Conservation (phyloP, 2,888 invertebrate species). For the Smittia sp. region DNA sequence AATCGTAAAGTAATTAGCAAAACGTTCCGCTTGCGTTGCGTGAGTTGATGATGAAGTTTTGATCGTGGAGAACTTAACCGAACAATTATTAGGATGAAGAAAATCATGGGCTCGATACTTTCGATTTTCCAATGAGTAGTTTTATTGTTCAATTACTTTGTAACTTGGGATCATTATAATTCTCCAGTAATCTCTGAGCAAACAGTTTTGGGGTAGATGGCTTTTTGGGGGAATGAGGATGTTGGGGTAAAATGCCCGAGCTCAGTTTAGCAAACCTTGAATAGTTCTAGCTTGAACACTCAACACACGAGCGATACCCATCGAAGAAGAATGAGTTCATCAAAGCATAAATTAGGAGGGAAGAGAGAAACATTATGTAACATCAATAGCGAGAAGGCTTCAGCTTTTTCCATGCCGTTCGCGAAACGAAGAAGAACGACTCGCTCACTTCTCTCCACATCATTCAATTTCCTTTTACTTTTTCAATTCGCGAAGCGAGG, state of each 20-base stretch:
- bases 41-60: background rate
- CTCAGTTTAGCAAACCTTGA: no score
- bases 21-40: background rate
- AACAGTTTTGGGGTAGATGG: no score
- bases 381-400: slow-evolving; percentile 18
- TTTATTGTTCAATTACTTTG: no score
- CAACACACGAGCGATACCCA: no score
- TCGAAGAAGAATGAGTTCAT: background rate
- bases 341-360: slow-evolving; percentile 19
- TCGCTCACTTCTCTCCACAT: slow-evolving; percentile 1
- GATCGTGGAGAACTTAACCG: background rate
- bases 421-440: background rate
- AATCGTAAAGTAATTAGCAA: background rate
- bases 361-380: slow-evolving; percentile 26
- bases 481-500: background rate
- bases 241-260: no score
- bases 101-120: no score
- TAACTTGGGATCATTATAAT: no score
- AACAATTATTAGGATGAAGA: no score
- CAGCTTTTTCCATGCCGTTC: background rate
- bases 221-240: no score
- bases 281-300: no score
- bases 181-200: no score
- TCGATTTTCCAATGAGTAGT: no score
- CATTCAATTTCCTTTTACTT: slow-evolving; percentile 20